A percentile compares a stretch with the other conserved stretches of the same genome.
Evolutionary conservation across 2,113 vertebrate species (phyloP).

Genomic region (Ancistrus triradiatus): DNA sequence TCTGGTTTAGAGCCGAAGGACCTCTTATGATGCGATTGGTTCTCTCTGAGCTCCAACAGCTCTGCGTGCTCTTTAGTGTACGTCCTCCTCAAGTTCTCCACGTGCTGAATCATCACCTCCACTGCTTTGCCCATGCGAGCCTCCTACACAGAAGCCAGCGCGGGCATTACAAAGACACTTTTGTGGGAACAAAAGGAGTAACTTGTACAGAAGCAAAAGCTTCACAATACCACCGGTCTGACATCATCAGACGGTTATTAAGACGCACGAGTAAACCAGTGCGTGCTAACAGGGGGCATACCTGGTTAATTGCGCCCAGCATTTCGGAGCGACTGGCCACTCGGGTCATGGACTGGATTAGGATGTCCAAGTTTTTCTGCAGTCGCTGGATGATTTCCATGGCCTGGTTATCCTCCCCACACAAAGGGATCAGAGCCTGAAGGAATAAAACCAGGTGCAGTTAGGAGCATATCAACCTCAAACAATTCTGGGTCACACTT

Average conservation of each 20-base stretch:
- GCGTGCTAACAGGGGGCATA: constrained; percentile 51
- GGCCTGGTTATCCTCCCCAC: constrained; percentile 86
- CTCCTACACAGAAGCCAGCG: constrained; percentile 70
- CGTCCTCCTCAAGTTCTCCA: constrained; percentile 91
- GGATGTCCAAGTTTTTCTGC: constrained; percentile 82
- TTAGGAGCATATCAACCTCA: too few species aligned
- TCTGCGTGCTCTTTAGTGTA: constrained; percentile 89
- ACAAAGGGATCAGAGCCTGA: constrained; percentile 81
- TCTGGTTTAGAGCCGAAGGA: constrained; percentile 69
- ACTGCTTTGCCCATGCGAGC: constrained; percentile 88
- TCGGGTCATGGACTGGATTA: constrained; percentile 80
- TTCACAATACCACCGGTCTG: too few species aligned
- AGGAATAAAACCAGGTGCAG: too few species aligned
- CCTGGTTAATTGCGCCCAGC: constrained; percentile 95
- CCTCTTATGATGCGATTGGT: constrained; percentile 79
- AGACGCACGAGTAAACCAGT: too few species aligned
- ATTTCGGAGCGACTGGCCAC: constrained; percentile 90
- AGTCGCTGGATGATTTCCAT: constrained; percentile 87
- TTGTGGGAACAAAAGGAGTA: too few species aligned
- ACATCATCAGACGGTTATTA: too few species aligned
- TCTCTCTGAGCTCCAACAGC: constrained; percentile 84
- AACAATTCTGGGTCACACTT: too few species aligned
- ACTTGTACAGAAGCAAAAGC: too few species aligned
- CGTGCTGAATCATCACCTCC: constrained; percentile 96
- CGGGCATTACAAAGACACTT: too few species aligned